Evolutionary conservation across 2,113 vertebrate species (phyloP).

Genomic region (Phocoena phocoena): DNA sequence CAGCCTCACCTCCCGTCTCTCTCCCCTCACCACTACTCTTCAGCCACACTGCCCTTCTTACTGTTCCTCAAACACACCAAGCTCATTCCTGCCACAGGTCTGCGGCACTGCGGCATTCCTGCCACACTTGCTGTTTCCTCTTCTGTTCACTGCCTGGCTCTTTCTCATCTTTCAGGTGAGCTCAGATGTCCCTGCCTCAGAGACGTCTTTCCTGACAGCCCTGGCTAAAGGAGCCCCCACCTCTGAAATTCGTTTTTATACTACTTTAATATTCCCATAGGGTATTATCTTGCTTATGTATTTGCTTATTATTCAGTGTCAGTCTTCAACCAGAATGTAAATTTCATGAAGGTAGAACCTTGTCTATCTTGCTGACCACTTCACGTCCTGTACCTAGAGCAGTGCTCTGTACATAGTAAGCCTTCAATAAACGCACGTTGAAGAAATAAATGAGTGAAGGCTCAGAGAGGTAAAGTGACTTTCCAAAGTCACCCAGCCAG

Average conservation of each 20-base stretch:
- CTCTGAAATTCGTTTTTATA: background rate
- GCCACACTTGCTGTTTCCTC: background rate
- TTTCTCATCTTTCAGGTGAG: background rate
- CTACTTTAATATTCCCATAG: background rate
- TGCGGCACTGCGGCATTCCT: no score
- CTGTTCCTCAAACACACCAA: background rate
- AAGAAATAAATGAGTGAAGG: background rate
- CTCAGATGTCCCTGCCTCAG: background rate
- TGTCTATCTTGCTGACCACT: background rate
- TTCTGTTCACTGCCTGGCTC: background rate
- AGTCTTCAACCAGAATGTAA: background rate
- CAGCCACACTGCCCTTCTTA: background rate
- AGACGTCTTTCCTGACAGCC: background rate
- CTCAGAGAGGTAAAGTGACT: background rate
- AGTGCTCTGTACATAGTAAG: background rate
- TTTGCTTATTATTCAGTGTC: background rate
- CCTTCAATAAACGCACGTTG: background rate
- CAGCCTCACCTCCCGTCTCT: background rate
- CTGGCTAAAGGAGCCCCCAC: background rate
- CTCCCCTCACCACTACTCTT: no score
- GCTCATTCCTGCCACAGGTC: background rate
- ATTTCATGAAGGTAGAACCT: background rate
- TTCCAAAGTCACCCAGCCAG: background rate
- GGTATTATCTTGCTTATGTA: background rate
- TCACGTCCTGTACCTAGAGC: background rate